Conservation (phyloP, 2,113 vertebrate genomes). For the Bufo bufo region DNA sequence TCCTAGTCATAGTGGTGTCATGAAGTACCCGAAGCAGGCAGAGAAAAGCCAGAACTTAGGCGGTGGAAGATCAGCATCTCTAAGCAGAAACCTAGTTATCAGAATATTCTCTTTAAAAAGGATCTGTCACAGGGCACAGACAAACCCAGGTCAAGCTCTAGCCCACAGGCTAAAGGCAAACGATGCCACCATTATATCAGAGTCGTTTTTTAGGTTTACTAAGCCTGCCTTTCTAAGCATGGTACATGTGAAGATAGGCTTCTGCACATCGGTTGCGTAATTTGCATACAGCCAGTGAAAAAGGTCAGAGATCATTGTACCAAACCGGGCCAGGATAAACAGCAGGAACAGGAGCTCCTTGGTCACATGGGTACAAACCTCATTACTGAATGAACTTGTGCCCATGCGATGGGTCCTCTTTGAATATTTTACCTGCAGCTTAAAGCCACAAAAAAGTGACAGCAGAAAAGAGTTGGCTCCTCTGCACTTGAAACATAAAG, state of each 20-base stretch:
- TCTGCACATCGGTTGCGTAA: neutral
- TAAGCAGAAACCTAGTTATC: neutral
- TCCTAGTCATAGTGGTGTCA: neutral
- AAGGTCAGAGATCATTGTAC: neutral
- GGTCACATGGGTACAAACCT: neutral
- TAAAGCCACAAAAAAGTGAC: neutral
- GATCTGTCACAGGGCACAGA: neutral
- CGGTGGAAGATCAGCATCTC: neutral
- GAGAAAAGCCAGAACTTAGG: neutral
- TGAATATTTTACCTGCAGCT: neutral
- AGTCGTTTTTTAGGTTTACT: neutral
- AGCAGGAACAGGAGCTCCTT: neutral
- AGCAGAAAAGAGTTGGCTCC: slow-evolving; percentile 15
- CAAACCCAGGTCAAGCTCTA: neutral
- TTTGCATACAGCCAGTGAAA: neutral
- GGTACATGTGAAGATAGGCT: neutral
- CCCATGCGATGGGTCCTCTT: neutral
- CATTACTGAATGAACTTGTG: neutral
- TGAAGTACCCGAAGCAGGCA: neutral
- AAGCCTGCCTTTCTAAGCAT: neutral
- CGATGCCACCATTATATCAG: neutral
- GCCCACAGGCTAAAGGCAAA: neutral
- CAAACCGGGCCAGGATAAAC: neutral
- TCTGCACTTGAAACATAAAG: neutral
- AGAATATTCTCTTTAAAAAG: neutral